phyloP scores from a whole-genome alignment of 2,113 vertebrate genomes.

The Amazona guildingii region DNA sequence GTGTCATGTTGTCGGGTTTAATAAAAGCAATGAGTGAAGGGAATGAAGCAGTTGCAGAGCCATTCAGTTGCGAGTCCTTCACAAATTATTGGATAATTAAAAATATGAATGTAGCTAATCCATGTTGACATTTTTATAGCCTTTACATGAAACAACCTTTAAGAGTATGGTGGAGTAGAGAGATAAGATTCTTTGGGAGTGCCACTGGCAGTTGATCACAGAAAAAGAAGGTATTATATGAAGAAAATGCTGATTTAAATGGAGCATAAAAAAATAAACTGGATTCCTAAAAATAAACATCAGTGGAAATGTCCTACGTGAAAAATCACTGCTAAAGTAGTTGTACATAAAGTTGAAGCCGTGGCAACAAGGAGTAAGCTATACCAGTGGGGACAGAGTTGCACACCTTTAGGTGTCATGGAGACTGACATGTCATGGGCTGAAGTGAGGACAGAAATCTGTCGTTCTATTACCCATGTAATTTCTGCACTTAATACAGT shows the following conservation, averaged over 20 bases:
- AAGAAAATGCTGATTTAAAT: conserved; percentile 29
- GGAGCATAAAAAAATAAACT: conserved; percentile 37
- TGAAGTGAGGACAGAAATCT: neutral
- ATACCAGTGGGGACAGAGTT: neutral
- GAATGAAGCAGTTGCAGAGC: conserved; percentile 5
- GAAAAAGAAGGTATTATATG: conserved; percentile 44
- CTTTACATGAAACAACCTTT: conserved; percentile 67
- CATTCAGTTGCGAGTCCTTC: conserved; percentile 12
- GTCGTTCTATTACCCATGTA: neutral
- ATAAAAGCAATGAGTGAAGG: conserved; percentile 44
- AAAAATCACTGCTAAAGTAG: conserved; percentile 15
- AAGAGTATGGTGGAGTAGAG: conserved; percentile 29
- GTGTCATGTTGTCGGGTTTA: neutral
- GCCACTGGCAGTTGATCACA: conserved; percentile 68
- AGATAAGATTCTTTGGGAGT: conserved; percentile 63
- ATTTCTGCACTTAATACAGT: neutral
- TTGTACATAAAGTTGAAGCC: neutral
- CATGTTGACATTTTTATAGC: conserved; percentile 69
- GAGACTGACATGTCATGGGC: neutral
- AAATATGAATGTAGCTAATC: conserved; percentile 66
- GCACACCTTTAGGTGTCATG: neutral
- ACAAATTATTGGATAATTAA: conserved; percentile 64
- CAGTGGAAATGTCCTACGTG: conserved; percentile 58
- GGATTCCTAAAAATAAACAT: conserved; percentile 67
- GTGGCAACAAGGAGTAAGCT: neutral